These are phyloP conservation scores for Bombus turneri DNA, from an alignment of 1,140 invertebrate species.

Conservation along the genomic window DNA sequence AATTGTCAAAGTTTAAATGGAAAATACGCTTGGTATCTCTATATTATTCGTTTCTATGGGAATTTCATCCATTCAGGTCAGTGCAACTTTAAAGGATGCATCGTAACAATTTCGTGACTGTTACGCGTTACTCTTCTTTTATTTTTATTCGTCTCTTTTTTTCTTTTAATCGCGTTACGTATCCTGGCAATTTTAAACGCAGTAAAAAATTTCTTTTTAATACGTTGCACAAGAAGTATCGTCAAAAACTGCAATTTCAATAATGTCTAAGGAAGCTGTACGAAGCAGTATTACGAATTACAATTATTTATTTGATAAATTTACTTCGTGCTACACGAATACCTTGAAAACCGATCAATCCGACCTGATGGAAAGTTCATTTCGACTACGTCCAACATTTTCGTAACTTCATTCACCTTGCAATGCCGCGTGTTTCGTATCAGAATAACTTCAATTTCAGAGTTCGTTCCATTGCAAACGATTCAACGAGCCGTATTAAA, in stretches of 20 bases:
- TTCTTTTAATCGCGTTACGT: not conserved
- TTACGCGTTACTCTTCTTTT: not conserved
- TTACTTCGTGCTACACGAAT: not conserved
- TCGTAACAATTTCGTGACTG: not conserved
- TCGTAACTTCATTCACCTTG: conserved; percentile 5
- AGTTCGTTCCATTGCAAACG: not conserved
- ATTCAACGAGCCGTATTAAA: conserved; percentile 16
- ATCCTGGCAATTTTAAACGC: not conserved
- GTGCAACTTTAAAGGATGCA: not conserved
- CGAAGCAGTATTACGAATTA: not conserved
- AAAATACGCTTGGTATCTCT: not conserved
- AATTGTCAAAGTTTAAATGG: not conserved
- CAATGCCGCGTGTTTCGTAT: not conserved
- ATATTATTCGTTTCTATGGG: not conserved
- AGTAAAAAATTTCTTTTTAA: not conserved
- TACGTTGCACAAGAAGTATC: not conserved
- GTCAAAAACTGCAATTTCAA: not conserved
- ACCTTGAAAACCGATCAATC: not conserved
- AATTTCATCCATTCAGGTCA: not conserved
- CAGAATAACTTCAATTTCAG: not conserved
- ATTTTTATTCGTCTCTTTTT: not conserved
- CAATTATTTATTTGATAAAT: not conserved
- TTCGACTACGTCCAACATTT: not conserved
- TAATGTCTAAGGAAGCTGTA: not conserved
- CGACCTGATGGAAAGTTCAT: not conserved